phyloP scores from a whole-genome alignment of 1,140 invertebrate species.

The Bombus ignitus region DNA sequence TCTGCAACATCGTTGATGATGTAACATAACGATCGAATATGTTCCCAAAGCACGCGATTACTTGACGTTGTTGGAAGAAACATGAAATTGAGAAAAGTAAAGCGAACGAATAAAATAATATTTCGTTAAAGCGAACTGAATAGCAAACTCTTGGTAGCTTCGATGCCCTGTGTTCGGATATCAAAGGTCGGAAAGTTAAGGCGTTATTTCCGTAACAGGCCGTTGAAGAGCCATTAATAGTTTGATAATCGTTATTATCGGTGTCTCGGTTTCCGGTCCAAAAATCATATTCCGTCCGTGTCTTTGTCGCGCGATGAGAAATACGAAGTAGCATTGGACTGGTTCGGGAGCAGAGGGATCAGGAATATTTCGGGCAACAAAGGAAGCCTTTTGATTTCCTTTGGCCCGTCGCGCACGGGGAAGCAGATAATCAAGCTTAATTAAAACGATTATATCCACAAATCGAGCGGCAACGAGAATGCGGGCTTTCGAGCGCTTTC shows the following conservation, averaged over 20 bases:
- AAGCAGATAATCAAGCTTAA: conserved; percentile 61
- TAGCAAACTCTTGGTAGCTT: background rate
- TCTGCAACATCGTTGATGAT: no score
- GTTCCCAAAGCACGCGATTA: no score
- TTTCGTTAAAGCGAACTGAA: no score
- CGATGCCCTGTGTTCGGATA: background rate
- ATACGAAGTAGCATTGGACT: background rate
- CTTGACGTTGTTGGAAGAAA: background rate
- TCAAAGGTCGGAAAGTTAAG: background rate
- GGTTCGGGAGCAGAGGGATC: background rate
- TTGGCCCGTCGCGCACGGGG: background rate
- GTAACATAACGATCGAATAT: no score
- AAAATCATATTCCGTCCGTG: background rate
- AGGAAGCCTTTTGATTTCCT: conserved; percentile 48
- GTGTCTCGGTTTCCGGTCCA: conserved; percentile 22
- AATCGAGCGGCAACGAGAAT: conserved; percentile 61
- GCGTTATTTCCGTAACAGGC: background rate
- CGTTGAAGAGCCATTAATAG: background rate
- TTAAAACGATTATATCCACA: conserved; percentile 66
- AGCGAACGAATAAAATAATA: background rate
- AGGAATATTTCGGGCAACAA: conserved; percentile 48
- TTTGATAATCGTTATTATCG: conserved; percentile 49
- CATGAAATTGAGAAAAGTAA: background rate
- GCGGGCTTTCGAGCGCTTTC: conserved; percentile 58
- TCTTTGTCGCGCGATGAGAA: background rate